These are phyloP conservation scores for Tupiocoris notatus DNA, from an alignment of 2,888 invertebrate species.

Conservation along the genomic window DNA sequence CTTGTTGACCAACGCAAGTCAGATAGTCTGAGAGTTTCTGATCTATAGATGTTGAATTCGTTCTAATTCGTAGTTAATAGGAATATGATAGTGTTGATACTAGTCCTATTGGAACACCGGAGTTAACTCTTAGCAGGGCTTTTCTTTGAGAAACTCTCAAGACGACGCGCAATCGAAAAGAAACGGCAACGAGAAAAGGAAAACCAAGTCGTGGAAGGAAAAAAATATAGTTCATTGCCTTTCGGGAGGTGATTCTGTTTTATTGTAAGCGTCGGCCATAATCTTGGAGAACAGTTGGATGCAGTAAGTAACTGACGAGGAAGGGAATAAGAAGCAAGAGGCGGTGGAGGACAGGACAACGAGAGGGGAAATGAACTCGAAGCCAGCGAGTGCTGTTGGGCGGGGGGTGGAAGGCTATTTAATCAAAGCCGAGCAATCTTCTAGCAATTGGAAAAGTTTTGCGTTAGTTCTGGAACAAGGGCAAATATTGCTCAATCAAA, in stretches of 20 bases:
- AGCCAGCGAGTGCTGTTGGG: not conserved
- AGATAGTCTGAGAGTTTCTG: no score
- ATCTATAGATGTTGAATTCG: no score
- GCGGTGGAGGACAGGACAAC: not conserved
- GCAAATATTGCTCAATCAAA: constrained; percentile 45
- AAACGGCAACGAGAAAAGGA: not conserved
- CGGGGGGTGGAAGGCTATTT: constrained; percentile 40
- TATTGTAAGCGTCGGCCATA: constrained; percentile 27
- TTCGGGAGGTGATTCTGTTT: constrained; percentile 32
- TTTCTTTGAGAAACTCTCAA: not conserved
- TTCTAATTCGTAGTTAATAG: no score
- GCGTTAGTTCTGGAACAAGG: constrained; percentile 45
- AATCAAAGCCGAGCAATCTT: constrained; percentile 47
- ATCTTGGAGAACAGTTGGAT: constrained; percentile 8
- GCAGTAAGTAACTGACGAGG: not conserved
- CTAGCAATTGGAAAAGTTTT: constrained; percentile 48
- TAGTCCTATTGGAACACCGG: no score
- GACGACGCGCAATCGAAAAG: not conserved
- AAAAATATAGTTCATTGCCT: constrained; percentile 19
- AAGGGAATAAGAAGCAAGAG: not conserved
- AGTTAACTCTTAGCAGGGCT: not conserved
- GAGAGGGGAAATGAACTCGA: not conserved
- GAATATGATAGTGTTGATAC: no score
- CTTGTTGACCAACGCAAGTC: no score
- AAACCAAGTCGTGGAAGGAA: not conserved